Conservation (phyloP, 2,888 invertebrate species). For the Dione juno region DNA sequence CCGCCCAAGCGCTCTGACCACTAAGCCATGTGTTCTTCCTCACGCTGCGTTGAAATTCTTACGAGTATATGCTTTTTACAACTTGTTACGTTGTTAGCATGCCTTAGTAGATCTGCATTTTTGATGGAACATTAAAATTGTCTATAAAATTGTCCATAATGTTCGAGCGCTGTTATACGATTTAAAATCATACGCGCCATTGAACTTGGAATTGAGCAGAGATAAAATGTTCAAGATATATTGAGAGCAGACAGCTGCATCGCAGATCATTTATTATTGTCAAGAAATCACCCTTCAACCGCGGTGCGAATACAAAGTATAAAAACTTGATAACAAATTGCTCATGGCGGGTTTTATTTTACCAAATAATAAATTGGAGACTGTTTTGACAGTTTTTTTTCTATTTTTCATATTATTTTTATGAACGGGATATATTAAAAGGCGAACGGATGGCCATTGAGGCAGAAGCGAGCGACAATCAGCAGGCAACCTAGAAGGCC, state of each 20-base stretch:
- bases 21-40: too few species aligned
- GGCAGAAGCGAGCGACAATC: too few species aligned
- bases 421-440: too few species aligned
- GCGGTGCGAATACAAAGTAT: background rate
- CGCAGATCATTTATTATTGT: conserved; percentile 27
- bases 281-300: conserved; percentile 17
- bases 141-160: conserved; percentile 7
- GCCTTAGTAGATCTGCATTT: conserved; percentile 2
- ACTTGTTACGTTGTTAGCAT: too few species aligned
- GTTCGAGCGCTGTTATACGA: background rate
- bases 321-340: conserved; percentile 13
- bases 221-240: conserved; percentile 25
- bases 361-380: background rate
- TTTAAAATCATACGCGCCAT: conserved; percentile 14
- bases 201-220: conserved; percentile 10
- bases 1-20: too few species aligned
- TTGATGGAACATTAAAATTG: conserved; percentile 1
- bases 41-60: too few species aligned
- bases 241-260: conserved; percentile 31
- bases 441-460: too few species aligned
- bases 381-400: background rate
- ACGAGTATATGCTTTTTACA: too few species aligned
- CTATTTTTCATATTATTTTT: background rate
- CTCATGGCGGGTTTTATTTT: background rate
- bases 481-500: too few species aligned